Evolutionary conservation across 2,888 invertebrate species (phyloP).

Genomic region (Drosophila meridionalis): DNA sequence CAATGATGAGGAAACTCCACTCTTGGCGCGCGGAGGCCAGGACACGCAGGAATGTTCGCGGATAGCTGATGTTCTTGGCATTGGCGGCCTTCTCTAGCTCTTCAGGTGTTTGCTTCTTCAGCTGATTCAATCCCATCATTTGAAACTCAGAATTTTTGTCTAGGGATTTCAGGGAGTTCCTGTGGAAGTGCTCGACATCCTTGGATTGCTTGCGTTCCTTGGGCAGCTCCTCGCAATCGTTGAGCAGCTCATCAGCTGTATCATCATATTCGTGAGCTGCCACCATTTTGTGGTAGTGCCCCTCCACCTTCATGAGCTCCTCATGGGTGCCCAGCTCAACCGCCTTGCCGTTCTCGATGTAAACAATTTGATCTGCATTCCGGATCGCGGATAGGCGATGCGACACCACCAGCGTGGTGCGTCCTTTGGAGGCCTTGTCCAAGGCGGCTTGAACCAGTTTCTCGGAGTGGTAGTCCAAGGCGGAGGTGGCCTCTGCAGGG

Average conservation of each 20-base stretch:
- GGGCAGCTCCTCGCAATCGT: constrained; percentile 45
- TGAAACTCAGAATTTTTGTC: constrained; percentile 65
- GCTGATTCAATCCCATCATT: constrained; percentile 49
- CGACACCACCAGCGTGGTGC: constrained; percentile 91
- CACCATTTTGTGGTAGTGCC: constrained; percentile 89
- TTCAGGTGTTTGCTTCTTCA: neutral
- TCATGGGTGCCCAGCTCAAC: constrained; percentile 90
- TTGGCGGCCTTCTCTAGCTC: constrained; percentile 10
- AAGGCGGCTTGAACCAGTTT: constrained; percentile 91
- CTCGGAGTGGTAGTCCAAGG: constrained; percentile 92
- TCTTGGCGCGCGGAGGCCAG: constrained; percentile 87
- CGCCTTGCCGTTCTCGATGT: constrained; percentile 89
- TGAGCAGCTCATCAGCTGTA: constrained; percentile 61
- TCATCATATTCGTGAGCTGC: constrained; percentile 79
- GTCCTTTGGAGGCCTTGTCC: constrained; percentile 90
- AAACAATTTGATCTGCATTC: constrained; percentile 89
- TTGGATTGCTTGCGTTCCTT: constrained; percentile 61
- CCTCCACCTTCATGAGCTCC: constrained; percentile 87
- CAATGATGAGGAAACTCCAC: constrained; percentile 88
- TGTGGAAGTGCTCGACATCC: constrained; percentile 39
- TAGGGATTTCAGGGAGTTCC: constrained; percentile 45
- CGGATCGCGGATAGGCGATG: constrained; percentile 90
- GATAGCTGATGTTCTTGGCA: constrained; percentile 48
- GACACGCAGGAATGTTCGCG: constrained; percentile 86
- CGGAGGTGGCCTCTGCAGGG: constrained; percentile 90